These are phyloP conservation scores for Eulemur rubriventer DNA, from an alignment of 2,797 vertebrate genomes.

Conservation along the genomic window DNA sequence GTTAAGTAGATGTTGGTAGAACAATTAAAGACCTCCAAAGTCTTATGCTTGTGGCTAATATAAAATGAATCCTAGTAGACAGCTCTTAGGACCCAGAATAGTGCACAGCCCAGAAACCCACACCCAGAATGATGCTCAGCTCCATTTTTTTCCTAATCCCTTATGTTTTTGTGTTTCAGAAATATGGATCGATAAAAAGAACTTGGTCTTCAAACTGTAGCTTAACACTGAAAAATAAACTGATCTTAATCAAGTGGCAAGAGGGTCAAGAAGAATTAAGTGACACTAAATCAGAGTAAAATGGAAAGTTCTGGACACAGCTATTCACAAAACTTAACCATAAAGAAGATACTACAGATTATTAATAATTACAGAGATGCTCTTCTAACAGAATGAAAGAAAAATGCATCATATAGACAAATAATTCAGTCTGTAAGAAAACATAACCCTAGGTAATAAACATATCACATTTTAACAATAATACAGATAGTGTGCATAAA, in stretches of 20 bases:
- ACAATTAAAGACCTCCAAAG: neutral
- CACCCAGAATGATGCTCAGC: neutral
- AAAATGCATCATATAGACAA: neutral
- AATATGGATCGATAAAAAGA: neutral
- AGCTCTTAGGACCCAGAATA: neutral
- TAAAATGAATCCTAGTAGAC: neutral
- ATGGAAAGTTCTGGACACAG: neutral
- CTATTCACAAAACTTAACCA: neutral
- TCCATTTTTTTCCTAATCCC: neutral
- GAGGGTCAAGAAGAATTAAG: neutral
- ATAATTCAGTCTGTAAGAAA: neutral
- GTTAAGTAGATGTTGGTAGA: neutral
- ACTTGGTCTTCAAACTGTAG: neutral
- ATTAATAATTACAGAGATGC: neutral
- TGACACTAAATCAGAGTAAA: neutral
- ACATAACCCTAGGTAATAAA: neutral
- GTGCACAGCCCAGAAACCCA: rapidly evolving
- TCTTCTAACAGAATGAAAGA: neutral
- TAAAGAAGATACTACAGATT: neutral
- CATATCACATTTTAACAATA: neutral
- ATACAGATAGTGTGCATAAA: neutral
- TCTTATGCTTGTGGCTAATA: neutral
- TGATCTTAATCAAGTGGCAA: neutral
- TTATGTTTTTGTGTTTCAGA: neutral
- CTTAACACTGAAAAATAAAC: neutral